A percentile compares a stretch with the other conserved stretches of the same genome.
phyloP scores from a whole-genome alignment of 2,888 invertebrate genomes.

The Eurytoma californica region DNA sequence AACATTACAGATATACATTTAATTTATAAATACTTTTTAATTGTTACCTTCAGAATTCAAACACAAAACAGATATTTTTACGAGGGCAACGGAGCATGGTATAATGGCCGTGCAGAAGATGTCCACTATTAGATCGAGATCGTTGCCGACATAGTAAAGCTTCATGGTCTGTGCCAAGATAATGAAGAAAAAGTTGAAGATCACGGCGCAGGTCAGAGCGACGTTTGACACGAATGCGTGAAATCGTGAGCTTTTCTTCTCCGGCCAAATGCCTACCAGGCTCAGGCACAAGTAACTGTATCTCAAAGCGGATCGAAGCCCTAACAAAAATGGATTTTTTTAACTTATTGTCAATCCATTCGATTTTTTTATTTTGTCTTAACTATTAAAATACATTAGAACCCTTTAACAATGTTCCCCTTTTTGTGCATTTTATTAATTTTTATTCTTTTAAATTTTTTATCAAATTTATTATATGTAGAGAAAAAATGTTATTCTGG shows the following conservation, averaged over 20 bases:
- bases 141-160: conserved; percentile 19
- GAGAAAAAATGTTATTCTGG: too few species aligned
- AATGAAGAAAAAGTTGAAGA: conserved; percentile 30
- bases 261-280: conserved; percentile 48
- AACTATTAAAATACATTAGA: background rate
- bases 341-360: background rate
- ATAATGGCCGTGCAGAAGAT: conserved; percentile 39
- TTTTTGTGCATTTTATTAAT: too few species aligned
- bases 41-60: conserved; percentile 40
- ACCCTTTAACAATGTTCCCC: background rate
- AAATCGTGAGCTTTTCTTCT: conserved; percentile 9
- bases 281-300: conserved; percentile 19
- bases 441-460: too few species aligned
- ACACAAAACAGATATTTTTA: conserved; percentile 40
- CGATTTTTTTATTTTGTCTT: background rate
- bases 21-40: too few species aligned
- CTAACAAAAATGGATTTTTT: background rate
- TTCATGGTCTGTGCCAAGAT: conserved; percentile 40
- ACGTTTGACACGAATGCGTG: conserved; percentile 19
- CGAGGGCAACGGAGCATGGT: conserved; percentile 24
- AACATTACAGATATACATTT: background rate
- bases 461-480: too few species aligned
- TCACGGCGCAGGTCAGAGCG: conserved; percentile 15
- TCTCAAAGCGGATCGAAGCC: conserved; percentile 7
- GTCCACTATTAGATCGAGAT: conserved; percentile 48